A percentile compares a stretch with the other conserved stretches of the same genome.
Evolutionary conservation across 2,113 vertebrate genomes (phyloP).

Genomic region (Tenrec ecaudatus): DNA sequence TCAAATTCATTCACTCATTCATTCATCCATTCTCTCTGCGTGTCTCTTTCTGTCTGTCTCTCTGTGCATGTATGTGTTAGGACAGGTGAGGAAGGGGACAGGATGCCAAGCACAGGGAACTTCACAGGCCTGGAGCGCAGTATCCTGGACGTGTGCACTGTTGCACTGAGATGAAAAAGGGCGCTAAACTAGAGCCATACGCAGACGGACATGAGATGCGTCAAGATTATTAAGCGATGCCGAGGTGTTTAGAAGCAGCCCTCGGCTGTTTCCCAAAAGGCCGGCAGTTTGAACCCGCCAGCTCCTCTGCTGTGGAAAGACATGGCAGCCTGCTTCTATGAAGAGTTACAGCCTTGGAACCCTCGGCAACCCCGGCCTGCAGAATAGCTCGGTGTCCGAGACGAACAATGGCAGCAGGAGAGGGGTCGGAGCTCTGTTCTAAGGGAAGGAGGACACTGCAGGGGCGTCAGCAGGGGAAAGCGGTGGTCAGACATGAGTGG

Average conservation of each 20-base stretch:
- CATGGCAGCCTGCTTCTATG: background rate
- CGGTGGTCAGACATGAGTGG: background rate
- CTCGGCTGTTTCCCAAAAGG: background rate
- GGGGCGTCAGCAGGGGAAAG: background rate
- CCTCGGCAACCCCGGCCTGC: background rate
- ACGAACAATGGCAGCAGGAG: background rate
- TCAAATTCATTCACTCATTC: background rate
- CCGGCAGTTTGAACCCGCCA: background rate
- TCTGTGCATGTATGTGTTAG: background rate
- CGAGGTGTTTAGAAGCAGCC: background rate
- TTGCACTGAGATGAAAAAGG: accelerated
- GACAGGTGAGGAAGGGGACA: accelerated
- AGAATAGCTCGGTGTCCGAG: background rate
- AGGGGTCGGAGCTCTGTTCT: background rate
- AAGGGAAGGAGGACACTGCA: background rate
- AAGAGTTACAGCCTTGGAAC: background rate
- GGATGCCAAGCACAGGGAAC: background rate
- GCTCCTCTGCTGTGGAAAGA: background rate
- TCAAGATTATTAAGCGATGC: background rate
- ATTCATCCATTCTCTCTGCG: too few relatives aligned
- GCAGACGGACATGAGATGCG: background rate
- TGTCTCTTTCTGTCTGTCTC: background rate
- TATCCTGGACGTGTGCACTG: background rate
- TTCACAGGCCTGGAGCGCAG: background rate
- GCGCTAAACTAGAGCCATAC: background rate